Conservation (phyloP, 1,140 invertebrate genomes). For the Acyrthosiphon pisum region DNA sequence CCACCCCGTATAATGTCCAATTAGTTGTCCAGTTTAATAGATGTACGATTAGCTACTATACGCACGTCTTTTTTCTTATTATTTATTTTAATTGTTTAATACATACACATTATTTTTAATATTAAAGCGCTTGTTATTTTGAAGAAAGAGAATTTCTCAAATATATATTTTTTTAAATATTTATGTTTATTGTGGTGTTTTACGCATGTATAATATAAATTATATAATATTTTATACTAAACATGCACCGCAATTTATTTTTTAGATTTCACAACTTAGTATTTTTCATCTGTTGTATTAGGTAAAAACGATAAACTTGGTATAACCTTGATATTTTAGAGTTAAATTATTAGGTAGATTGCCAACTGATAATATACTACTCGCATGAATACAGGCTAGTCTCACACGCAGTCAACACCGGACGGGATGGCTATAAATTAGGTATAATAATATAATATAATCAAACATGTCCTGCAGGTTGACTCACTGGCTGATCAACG, state of each 20-base stretch:
- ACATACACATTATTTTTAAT: neutral
- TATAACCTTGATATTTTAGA: too few relatives aligned
- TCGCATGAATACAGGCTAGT: too few relatives aligned
- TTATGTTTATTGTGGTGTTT: neutral
- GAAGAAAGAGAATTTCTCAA: neutral
- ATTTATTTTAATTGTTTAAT: neutral
- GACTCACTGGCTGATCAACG: too few relatives aligned
- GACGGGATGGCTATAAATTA: too few relatives aligned
- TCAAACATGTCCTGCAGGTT: too few relatives aligned
- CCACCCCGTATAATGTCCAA: neutral
- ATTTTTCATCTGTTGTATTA: neutral
- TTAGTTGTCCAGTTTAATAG: neutral
- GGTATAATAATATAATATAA: too few relatives aligned
- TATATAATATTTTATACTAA: too few relatives aligned
- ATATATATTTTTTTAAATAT: too few relatives aligned
- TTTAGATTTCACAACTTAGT: neutral
- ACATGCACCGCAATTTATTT: neutral
- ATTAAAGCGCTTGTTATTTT: neutral
- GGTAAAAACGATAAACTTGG: too few relatives aligned
- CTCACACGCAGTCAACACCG: too few relatives aligned
- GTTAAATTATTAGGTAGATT: too few relatives aligned
- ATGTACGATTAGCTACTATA: neutral
- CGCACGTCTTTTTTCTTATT: neutral
- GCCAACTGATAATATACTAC: too few relatives aligned
- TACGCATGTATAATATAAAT: neutral